phyloP scores from a whole-genome alignment of 2,888 invertebrate genomes.

The Cordilura impudica region DNA sequence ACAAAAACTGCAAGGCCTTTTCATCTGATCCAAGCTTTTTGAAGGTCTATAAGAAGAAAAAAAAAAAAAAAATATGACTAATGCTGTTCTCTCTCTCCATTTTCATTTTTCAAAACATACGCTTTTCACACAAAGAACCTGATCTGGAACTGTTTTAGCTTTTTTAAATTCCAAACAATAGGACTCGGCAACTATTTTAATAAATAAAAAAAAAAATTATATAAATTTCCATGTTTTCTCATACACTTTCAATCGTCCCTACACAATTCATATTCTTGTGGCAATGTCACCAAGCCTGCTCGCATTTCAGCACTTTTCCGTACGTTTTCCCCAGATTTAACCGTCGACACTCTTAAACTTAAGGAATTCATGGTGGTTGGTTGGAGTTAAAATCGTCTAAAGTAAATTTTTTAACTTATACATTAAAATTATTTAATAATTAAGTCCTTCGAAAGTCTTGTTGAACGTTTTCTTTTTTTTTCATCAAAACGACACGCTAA shows the following conservation, averaged over 20 bases:
- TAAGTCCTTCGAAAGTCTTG: not conserved
- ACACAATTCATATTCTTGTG: constrained; percentile 66
- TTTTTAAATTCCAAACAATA: constrained; percentile 66
- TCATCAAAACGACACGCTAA: constrained; percentile 31
- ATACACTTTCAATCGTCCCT: constrained; percentile 5
- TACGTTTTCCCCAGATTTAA: constrained; percentile 69
- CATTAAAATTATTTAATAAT: constrained; percentile 2
- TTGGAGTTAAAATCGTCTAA: not conserved
- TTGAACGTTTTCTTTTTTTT: constrained; percentile 1
- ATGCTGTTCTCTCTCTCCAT: not conserved
- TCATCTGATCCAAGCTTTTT: constrained; percentile 62
- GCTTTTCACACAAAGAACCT: constrained; percentile 69
- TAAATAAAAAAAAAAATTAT: constrained; percentile 9
- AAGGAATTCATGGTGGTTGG: constrained; percentile 68
- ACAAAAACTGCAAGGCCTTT: constrained; percentile 70
- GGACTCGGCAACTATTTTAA: constrained; percentile 61
- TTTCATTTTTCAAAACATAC: constrained; percentile 56
- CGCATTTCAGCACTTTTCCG: constrained; percentile 71
- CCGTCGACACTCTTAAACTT: constrained; percentile 69
- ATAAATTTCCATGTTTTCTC: not conserved
- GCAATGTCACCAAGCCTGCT: constrained; percentile 65
- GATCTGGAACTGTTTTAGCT: constrained; percentile 68
- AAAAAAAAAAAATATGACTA: not conserved
- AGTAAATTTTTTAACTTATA: constrained; percentile 11
- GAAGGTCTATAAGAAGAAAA: constrained; percentile 63